phyloP scores from a whole-genome alignment of 2,888 invertebrate genomes.

The Piscicola geometra region DNA sequence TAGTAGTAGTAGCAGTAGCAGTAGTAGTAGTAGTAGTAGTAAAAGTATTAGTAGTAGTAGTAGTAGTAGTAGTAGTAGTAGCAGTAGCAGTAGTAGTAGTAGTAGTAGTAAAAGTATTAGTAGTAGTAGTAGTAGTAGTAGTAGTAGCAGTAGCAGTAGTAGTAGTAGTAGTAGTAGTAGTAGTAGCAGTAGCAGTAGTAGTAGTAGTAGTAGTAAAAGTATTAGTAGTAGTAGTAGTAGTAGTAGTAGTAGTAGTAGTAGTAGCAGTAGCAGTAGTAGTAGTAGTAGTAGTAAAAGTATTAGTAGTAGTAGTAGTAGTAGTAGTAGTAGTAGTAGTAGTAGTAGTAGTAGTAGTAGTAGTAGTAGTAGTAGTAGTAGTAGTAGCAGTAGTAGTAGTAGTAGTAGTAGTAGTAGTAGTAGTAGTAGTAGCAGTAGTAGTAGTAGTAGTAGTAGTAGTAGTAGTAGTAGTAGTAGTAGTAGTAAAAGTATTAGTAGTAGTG shows the following conservation, averaged over 20 bases:
- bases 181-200: slow-evolving; percentile 18
- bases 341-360: slow-evolving; percentile 24
- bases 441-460: slow-evolving; percentile 18
- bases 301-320: slow-evolving; percentile 13
- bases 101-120: slow-evolving; percentile 14
- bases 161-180: slow-evolving; percentile 18
- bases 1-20: slow-evolving; percentile 17
- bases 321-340: slow-evolving; percentile 22
- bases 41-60: slow-evolving; percentile 14
- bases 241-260: slow-evolving; percentile 12
- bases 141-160: slow-evolving; percentile 15
- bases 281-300: background rate
- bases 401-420: slow-evolving; percentile 21
- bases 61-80: slow-evolving; percentile 25
- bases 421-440: slow-evolving; percentile 19
- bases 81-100: slow-evolving; percentile 24
- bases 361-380: slow-evolving; percentile 28
- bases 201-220: background rate
- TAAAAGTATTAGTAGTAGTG: background rate
- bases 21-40: slow-evolving; percentile 16
- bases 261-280: background rate
- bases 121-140: slow-evolving; percentile 21
- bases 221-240: background rate
- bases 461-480: slow-evolving; percentile 18
- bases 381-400: slow-evolving; percentile 18